These are phyloP conservation scores for Drosophila mojavensis DNA, from an alignment of 1,140 invertebrate species.

Conservation along the genomic window DNA sequence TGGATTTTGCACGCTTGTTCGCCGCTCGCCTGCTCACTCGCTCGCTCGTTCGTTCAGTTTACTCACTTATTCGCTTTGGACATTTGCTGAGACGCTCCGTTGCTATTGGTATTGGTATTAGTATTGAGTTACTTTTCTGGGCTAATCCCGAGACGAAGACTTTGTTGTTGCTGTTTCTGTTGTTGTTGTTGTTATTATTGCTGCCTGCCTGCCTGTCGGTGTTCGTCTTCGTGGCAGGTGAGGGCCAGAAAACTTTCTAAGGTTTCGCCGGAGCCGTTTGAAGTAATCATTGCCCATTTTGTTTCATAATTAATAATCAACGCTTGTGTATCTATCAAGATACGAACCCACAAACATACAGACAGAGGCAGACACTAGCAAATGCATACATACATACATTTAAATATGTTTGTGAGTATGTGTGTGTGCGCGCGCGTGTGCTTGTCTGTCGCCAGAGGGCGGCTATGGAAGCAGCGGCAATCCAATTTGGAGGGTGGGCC, in stretches of 20 bases:
- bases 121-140: constrained; percentile 59
- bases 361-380: background rate
- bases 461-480: constrained; percentile 5
- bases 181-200: constrained; percentile 5
- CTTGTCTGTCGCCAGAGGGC: constrained; percentile 4
- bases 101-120: constrained; percentile 43
- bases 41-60: constrained; percentile 11
- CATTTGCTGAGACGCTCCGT: constrained; percentile 28
- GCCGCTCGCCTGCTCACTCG: constrained; percentile 24
- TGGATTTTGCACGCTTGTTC: constrained; percentile 67
- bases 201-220: constrained; percentile 5
- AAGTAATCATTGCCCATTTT: constrained; percentile 67
- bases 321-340: constrained; percentile 64
- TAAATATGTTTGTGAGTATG: background rate
- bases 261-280: constrained; percentile 55
- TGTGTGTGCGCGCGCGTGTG: background rate
- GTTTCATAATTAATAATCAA: constrained; percentile 78
- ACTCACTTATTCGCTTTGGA: constrained; percentile 23
- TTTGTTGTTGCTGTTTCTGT: background rate
- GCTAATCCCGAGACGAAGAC: constrained; percentile 52
- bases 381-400: background rate
- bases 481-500: constrained; percentile 25
- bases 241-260: constrained; percentile 53
- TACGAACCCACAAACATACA: background rate
- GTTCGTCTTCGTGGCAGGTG: constrained; percentile 18